Evolutionary conservation across 1,140 invertebrate genomes (phyloP), one percentile per base, ranked within the genome.

Genomic region (Schlechtendalia chinensis): DNA sequence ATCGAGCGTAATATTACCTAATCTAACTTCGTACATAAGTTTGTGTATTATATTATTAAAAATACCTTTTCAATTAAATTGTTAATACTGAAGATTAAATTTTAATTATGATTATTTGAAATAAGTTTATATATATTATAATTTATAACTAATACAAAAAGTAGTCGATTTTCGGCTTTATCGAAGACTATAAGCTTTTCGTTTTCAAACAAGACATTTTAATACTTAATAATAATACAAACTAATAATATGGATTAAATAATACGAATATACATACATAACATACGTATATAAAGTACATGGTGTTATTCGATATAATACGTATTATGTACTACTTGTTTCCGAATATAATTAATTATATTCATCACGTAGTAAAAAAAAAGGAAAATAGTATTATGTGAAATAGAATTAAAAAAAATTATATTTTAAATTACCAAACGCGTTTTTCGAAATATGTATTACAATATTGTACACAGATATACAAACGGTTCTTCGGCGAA

Each of bases 301-400:
- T n/a, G n/a, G n/a, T n/a, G n/a, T n/a, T n/a, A n/a, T n/a, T n/a
- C n/a, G 58, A 24, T 24, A 59, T 59, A 24, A 59, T 59, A 27
- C 58, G 27, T 63, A 32, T 32, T 63, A 63, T 63, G 59, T 63
- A 19, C 14, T 63, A 19, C 27, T 6, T 27, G 59, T 63, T 63
- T 29, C 27, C 14, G 16, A 63, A 32, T 63, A n/a, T n/a, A 29
- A 6, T 63, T 63, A 29, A 63, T 29, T 63, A 63, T 63, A 16
- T 63, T 63, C 29, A 63, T 63, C 59, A 63, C 59, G 59, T 63
- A 63, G 59, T 63, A 29, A 63, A 63, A 29, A n/a, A 63, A 63
- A 5, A 1, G 8, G 16, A 63, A 63, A 63, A 63, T 63, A 63
- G 17, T 63, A 63, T 63, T 63, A 63, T 1, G 59, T 6, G 27